Evolutionary conservation across 2,113 vertebrate genomes (phyloP).

Genomic region (Mormoops blainvillei): DNA sequence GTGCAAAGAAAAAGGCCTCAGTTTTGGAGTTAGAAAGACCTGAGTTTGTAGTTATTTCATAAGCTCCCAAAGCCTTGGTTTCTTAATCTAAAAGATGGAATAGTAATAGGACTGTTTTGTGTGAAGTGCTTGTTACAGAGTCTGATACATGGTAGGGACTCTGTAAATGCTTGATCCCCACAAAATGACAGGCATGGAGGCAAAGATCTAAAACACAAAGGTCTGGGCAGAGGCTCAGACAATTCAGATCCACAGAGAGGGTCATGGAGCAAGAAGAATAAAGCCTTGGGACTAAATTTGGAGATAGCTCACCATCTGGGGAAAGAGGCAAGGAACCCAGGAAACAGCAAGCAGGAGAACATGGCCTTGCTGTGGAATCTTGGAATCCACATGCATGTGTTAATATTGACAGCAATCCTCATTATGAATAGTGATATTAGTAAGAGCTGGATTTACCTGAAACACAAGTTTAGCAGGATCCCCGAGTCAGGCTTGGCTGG

Average conservation of each 20-base stretch:
- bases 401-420: neutral
- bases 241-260: neutral
- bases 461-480: conserved; percentile 22
- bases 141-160: neutral
- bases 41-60: neutral
- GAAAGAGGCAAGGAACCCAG: neutral
- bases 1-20: neutral
- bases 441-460: conserved; percentile 35
- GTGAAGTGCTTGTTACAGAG: neutral
- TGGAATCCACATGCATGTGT: neutral
- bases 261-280: neutral
- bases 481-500: neutral
- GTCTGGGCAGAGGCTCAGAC: neutral
- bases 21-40: neutral
- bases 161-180: neutral
- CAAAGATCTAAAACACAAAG: neutral
- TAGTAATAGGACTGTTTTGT: neutral
- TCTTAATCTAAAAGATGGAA: neutral
- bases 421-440: neutral
- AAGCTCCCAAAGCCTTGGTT: neutral
- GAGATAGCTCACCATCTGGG: neutral
- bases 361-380: neutral
- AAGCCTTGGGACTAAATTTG: neutral
- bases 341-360: neutral
- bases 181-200: neutral